Base-by-base conservation (phyloP, 2,888 invertebrate genomes). In the Mimumesa dahlbomi region DNA sequence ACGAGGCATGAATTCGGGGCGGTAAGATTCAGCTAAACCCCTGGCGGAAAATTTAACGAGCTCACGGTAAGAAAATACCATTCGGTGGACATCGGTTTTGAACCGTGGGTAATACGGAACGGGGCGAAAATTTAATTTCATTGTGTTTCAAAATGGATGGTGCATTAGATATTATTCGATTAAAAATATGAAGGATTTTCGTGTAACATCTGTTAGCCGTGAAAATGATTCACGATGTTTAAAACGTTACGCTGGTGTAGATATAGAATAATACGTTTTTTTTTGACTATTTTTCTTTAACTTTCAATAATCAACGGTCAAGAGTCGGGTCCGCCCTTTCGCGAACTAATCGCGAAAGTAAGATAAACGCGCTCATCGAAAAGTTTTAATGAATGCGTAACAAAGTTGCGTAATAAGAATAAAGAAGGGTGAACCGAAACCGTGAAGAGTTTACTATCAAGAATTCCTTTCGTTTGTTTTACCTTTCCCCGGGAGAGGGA, bases 381-480 rank as follows among this genome's bases (percentile, higher is more conserved):
- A 71, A 70, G 52, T 71, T 70, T 71, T 71, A 71, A 71, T 70
- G 70, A 71, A 34, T 54, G 54, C 53, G 71, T 71, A 58, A 63
- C 58, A 45, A 69, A 70, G 64, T 70, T 64, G 40, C 53, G 46
- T 34, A 64, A 45, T 53, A 57, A 18, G 45, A 56, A 54, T 34
- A 54, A 57, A 54, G 34, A 34, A 34, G 56, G 43, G 22, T 7
- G 1, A 31, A 40, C 14, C 9, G 21, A 31, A 45, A 58, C 49
- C 22, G 48, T 31, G 49, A 43, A 54, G 42, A 70, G 71, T 70
- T 71, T 25, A 19, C 53, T 45, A 70, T 71, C 70, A 69, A 71
- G 53, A 63, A 54, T 70, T 58, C 43, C 43, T 31, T 9, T 6
- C 7, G 13, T n/a, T 31, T 43, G 19, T 29, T 42, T 34, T 48